Evolutionary conservation across 2,888 invertebrate genomes (phyloP).

Genomic region (Onthophagus sagittarius): DNA sequence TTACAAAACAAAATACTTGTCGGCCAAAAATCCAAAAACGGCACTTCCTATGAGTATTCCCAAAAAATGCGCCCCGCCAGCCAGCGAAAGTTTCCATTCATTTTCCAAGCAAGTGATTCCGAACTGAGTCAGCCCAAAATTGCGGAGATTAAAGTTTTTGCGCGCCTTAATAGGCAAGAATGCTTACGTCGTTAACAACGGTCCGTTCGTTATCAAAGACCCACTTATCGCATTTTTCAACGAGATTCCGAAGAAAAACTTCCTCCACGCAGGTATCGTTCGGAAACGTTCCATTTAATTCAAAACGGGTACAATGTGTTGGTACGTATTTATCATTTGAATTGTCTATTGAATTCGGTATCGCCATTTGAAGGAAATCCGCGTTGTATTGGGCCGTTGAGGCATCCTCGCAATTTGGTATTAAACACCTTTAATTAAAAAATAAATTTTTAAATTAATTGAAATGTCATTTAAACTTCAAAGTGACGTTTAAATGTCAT

Average conservation of each 20-base stretch:
- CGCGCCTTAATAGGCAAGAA: not conserved
- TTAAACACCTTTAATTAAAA: slow-evolving; percentile 46
- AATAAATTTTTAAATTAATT: not conserved
- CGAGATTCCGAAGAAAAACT: slow-evolving; percentile 42
- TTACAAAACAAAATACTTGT: slow-evolving; percentile 47
- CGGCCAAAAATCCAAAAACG: slow-evolving; percentile 57
- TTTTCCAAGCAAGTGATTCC: slow-evolving; percentile 58
- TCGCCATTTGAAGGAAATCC: slow-evolving; percentile 51
- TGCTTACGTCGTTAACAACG: slow-evolving; percentile 55
- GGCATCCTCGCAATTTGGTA: slow-evolving; percentile 55
- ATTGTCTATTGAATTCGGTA: slow-evolving; percentile 43
- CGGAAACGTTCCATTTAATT: slow-evolving; percentile 30
- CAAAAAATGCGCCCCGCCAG: slow-evolving; percentile 61
- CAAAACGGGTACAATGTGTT: slow-evolving; percentile 22
- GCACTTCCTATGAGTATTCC: slow-evolving; percentile 61
- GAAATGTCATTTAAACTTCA: too few relatives aligned
- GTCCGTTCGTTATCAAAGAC: slow-evolving; percentile 54
- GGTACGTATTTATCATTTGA: slow-evolving; percentile 7
- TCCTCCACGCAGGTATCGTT: slow-evolving; percentile 41
- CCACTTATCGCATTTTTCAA: slow-evolving; percentile 51
- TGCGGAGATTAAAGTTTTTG: not conserved
- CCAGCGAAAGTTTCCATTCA: slow-evolving; percentile 58
- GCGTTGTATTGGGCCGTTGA: slow-evolving; percentile 40
- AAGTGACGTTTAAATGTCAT: not conserved
- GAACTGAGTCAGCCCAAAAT: slow-evolving; percentile 49